Base-by-base conservation (phyloP, 2,113 vertebrate genomes). In the Strix uralensis region DNA sequence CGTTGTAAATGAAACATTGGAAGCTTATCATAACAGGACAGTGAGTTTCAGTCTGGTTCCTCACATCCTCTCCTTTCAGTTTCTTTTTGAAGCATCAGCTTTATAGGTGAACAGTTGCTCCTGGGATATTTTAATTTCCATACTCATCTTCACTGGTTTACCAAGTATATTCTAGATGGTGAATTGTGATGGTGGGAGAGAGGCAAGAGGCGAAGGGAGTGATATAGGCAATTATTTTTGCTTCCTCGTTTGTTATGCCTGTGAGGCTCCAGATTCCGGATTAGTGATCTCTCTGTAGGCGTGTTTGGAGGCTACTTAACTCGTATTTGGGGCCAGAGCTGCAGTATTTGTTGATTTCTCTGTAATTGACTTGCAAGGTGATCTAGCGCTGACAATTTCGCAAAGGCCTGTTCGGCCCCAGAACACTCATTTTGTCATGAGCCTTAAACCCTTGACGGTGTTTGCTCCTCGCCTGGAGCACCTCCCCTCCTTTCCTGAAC, bases 381-480 rank as follows among this genome's bases (percentile, higher is more conserved):
- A 94, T 81, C 73, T 69, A 77, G 81, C 13, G 13, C 49, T 5
- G 42, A 78, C 88, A 80, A 27, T 96, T 97, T 47, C 95, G 88
- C 92, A 91, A 63, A 79, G 69, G 73, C 86, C 74, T 10, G 27
- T 52, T 88, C 6, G 3, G 92, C 94, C 94, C 94, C 93, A 69
- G 82, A 95, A 66, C 30, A 21, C 96, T 94, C 81, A 2, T 96
- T 98, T 47, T 91, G 84, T 81, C 58, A 36, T n/a, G 96, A 96
- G 95, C 65, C 23, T 1, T 1, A 46, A 93, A 58, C 58, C 59
- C 82, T 81, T 94, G 91, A 58, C 15, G 2, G 83, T 55, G 58
- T 78, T 86, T 23, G 36, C 83, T 90, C 58, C 44, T 86, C 7
- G 17, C 86, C 86, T 77, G 40, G 81, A 69, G 55, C 92, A 78